Base-by-base conservation (phyloP, 2,888 invertebrate species). In the Melanostoma scalare region DNA sequence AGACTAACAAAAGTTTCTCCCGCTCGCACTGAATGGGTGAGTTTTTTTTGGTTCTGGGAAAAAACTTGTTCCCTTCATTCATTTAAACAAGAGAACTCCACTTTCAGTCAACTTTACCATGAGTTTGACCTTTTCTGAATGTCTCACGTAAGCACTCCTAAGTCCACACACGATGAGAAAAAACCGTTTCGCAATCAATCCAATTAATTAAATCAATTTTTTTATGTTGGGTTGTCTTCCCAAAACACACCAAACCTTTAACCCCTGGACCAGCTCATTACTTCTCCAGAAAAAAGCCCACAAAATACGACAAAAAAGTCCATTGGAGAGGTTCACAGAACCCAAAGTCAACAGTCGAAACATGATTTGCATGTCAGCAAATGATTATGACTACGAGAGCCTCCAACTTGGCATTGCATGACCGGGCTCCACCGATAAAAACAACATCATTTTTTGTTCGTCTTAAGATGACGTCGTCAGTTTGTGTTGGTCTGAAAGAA, bases 351-450 rank as follows among this genome's bases (percentile, higher is more conserved):
- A 82, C 77, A 77, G 46, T 56, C 61, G 56, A 82, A 73, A 58
- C 82, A 82, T 82, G 82, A 82, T 82, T 82, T 82, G 77, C 82
- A 82, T 82, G 77, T 68, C 81, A 76, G 77, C 77, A 56, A 67
- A 61, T 76, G 68, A 82, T 77, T 81, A 72, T 74, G 63, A 63
- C 31, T 31, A 8, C n/a, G 31, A 33, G 44, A 33, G 56, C 71
- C 30, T 55, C 42, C 48, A 9, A 42, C 48, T 30, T 10, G 48
- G 40, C 48, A 61, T 76, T 73, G 60, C 63, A 72, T 68, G 68
- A 81, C 48, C 36, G 36, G 44, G 53, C 44, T 60, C 48, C 52
- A 31, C 60, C 63, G 55, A 63, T 53, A 55, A 4, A 73, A 52
- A 48, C 38, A 58, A 33, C 38, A 55, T 36, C 30, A 50, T n/a